Evolutionary conservation across 2,797 vertebrate species (phyloP).

Genomic region (Enteromius mattozi): DNA sequence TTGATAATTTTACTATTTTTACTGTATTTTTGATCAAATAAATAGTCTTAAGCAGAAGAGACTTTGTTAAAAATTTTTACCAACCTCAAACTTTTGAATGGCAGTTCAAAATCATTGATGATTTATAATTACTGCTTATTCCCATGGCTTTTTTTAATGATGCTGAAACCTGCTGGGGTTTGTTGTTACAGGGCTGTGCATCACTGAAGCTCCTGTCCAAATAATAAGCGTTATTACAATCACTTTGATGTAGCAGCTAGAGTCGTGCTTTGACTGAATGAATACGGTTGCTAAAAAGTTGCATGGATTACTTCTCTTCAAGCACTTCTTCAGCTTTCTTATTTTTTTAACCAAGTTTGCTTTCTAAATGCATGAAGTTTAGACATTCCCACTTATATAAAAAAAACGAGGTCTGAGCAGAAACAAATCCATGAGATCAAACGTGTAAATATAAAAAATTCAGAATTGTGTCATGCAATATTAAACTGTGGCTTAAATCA

Average conservation of each 20-base stretch:
- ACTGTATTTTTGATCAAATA: neutral
- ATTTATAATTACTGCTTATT: neutral
- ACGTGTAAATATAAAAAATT: slow-evolving; percentile 3
- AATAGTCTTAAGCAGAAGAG: neutral
- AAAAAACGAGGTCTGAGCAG: neutral
- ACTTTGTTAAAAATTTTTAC: neutral
- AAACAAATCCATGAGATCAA: neutral
- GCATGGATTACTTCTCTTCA: neutral
- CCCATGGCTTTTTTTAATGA: neutral
- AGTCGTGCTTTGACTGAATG: neutral
- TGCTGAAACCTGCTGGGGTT: slow-evolving; percentile 11
- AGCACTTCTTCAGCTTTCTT: neutral
- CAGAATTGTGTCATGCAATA: neutral
- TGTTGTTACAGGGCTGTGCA: neutral
- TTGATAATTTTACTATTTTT: neutral
- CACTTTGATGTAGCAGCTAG: neutral
- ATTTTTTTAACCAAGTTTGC: neutral
- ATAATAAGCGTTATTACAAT: neutral
- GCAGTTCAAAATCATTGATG: neutral
- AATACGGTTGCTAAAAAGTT: neutral
- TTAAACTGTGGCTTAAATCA: neutral
- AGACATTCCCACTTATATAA: neutral
- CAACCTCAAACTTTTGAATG: neutral
- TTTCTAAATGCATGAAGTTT: neutral
- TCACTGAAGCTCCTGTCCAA: neutral